These are phyloP conservation scores for Eupithecia tripunctaria DNA, from an alignment of 2,888 invertebrate species.

Conservation along the genomic window DNA sequence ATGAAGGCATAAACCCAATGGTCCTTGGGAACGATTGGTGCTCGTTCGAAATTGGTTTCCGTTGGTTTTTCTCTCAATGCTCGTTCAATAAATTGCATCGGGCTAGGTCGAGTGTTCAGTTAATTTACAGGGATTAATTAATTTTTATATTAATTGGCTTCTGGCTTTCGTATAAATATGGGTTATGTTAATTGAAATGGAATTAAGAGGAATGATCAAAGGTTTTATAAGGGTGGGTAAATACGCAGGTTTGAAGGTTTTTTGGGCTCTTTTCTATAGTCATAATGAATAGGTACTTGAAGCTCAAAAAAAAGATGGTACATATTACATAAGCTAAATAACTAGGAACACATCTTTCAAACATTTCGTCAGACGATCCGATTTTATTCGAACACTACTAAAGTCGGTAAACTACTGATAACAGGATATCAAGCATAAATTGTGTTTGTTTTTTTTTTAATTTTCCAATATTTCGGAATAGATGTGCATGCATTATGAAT, in stretches of 20 bases:
- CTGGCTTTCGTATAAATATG: not conserved
- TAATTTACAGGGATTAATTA: constrained; percentile 32
- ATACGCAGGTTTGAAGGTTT: not conserved
- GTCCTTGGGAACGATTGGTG: constrained; percentile 16
- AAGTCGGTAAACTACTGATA: too few species aligned
- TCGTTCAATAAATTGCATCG: constrained; percentile 44
- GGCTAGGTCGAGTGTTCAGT: constrained; percentile 28
- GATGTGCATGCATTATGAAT: too few species aligned
- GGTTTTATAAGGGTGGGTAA: not conserved
- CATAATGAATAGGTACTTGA: not conserved
- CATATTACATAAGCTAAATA: not conserved
- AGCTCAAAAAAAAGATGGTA: not conserved
- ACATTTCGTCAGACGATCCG: not conserved
- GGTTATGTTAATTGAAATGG: constrained; percentile 7
- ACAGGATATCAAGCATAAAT: too few species aligned
- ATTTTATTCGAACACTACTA: not conserved
- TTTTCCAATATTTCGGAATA: too few species aligned
- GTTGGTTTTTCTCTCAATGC: constrained; percentile 29
- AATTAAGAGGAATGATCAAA: constrained; percentile 3
- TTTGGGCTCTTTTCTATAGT: not conserved
- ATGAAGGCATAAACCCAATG: constrained; percentile 1
- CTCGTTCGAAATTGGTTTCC: constrained; percentile 37
- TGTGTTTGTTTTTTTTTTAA: too few species aligned
- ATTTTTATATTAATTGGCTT: constrained; percentile 15
- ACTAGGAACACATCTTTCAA: not conserved